A percentile compares a stretch with the other conserved stretches of the same genome.
Evolutionary conservation across 2,797 vertebrate genomes (phyloP).

Genomic region (Buceros bicornis): DNA sequence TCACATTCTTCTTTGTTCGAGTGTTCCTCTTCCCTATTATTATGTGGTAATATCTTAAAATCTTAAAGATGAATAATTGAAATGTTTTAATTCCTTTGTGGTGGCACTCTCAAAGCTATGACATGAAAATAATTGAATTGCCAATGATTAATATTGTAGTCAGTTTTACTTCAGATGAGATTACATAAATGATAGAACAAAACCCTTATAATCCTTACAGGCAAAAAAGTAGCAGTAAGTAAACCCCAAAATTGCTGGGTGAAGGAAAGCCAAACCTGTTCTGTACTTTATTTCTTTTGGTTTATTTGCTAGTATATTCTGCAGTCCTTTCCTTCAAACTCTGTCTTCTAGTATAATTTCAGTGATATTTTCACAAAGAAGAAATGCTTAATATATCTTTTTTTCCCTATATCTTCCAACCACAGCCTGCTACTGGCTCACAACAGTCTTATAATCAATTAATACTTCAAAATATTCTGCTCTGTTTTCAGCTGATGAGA

Average conservation of each 20-base stretch:
- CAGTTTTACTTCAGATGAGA: not conserved
- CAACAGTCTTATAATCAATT: not conserved
- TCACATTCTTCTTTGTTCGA: not conserved
- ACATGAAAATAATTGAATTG: not conserved
- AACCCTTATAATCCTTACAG: not conserved
- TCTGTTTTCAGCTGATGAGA: not conserved
- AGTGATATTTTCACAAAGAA: not conserved
- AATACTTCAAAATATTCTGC: not conserved
- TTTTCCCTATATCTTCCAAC: not conserved
- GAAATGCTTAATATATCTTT: not conserved
- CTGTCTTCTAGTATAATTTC: not conserved
- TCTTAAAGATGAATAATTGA: not conserved
- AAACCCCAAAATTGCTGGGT: not conserved
- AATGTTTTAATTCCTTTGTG: not conserved
- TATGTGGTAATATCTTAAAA: not conserved
- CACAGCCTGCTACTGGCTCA: not conserved
- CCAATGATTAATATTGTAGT: not conserved
- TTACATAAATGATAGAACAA: not conserved
- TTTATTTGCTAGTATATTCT: not conserved
- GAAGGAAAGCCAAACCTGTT: not conserved
- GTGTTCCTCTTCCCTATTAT: not conserved
- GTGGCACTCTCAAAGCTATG: not conserved
- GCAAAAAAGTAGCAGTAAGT: not conserved
- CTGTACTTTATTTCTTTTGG: not conserved
- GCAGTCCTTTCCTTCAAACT: not conserved